A percentile compares a stretch with the other conserved stretches of the same genome.
phyloP scores from a whole-genome alignment of 1,140 invertebrate species.

The Bombus polaris region DNA sequence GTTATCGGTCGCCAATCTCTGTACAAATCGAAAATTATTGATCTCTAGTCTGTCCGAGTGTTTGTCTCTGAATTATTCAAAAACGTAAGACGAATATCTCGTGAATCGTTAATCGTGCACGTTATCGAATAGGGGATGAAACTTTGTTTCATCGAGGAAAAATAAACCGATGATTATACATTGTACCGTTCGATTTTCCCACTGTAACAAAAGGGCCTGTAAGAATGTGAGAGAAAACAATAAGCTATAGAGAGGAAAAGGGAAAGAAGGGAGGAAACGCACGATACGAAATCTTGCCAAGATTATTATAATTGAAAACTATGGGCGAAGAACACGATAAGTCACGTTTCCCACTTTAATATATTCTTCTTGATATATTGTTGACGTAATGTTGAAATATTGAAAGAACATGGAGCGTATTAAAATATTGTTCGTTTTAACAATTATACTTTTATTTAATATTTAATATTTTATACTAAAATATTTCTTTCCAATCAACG shows the following conservation, averaged over 20 bases:
- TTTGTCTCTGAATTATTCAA: not conserved
- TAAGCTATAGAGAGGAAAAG: not conserved
- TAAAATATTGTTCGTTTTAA: not conserved
- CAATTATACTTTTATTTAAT: too few relatives aligned
- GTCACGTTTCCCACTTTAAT: not conserved
- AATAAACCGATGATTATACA: not conserved
- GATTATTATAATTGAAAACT: not conserved
- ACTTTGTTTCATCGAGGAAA: too few relatives aligned
- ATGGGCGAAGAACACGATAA: not conserved
- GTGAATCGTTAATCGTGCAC: not conserved
- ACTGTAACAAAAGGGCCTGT: not conserved
- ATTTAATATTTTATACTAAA: not conserved
- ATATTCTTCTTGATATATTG: too few relatives aligned
- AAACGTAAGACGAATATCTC: not conserved
- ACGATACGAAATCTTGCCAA: not conserved
- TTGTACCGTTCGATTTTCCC: not conserved
- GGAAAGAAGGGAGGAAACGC: slow-evolving; percentile 19
- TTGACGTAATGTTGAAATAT: not conserved
- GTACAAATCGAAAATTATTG: not conserved
- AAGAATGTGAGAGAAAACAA: too few relatives aligned
- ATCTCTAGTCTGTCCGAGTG: not conserved
- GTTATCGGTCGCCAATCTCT: not conserved
- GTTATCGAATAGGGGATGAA: not conserved
- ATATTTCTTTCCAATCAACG: not conserved
- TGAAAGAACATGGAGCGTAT: not conserved